Evolutionary conservation across 2,888 invertebrate species (phyloP).

Genomic region (Parnassius mnemosyne): DNA sequence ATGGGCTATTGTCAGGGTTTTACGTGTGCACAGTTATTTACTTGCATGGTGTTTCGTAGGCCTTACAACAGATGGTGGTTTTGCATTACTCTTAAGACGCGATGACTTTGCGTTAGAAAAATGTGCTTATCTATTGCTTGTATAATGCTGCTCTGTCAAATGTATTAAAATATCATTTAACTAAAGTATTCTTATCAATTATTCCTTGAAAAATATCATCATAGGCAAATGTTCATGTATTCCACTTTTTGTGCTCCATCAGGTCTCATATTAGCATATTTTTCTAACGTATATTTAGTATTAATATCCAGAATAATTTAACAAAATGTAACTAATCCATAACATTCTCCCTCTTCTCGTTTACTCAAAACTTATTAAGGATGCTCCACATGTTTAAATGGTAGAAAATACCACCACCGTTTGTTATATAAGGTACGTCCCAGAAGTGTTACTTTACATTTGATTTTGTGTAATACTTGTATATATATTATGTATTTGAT

Average conservation of each 20-base stretch:
- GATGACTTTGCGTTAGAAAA: slow-evolving; percentile 53
- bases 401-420: slow-evolving; percentile 76
- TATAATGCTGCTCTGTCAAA: no score
- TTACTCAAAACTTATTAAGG: slow-evolving; percentile 79
- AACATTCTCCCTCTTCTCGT: slow-evolving; percentile 79
- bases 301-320: slow-evolving; percentile 52
- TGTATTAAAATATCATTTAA: no score
- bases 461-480: slow-evolving; percentile 71
- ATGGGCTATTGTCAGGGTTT: slow-evolving; percentile 51
- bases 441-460: slow-evolving; percentile 65
- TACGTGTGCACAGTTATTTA: slow-evolving; percentile 58
- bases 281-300: slow-evolving; percentile 50
- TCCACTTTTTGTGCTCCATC: slow-evolving; percentile 26
- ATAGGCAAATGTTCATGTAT: no score
- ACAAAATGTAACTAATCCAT: slow-evolving; percentile 78
- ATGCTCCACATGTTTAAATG: slow-evolving; percentile 77
- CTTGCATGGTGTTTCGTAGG: slow-evolving; percentile 72
- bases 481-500: slow-evolving; percentile 59
- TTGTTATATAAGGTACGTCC: slow-evolving; percentile 76
- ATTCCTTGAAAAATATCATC: no score
- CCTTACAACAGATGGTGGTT: slow-evolving; percentile 68
- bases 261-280: slow-evolving; percentile 43
- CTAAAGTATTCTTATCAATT: no score
- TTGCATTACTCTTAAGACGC: slow-evolving; percentile 44
- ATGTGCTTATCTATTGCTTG: slow-evolving; percentile 37